phyloP scores from a whole-genome alignment of 1,140 invertebrate species.

The Danaus melanippus region DNA sequence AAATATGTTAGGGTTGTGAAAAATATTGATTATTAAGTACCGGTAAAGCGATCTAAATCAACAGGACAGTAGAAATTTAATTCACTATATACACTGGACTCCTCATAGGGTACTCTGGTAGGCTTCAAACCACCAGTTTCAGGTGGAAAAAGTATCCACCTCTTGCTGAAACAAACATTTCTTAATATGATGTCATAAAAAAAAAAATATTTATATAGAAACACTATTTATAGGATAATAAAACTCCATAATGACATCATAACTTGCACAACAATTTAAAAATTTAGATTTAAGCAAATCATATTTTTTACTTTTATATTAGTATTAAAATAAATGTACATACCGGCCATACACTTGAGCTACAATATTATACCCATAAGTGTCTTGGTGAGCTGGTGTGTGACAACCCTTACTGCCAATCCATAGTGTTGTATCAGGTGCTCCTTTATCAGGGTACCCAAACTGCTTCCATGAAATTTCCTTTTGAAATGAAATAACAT shows the following conservation, averaged over 20 bases:
- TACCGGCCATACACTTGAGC: constrained; percentile 90
- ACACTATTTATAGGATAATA: no score
- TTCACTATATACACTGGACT: constrained; percentile 94
- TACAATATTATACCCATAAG: constrained; percentile 94
- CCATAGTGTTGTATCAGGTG: constrained; percentile 88
- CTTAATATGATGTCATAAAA: background rate
- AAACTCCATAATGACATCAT: no score
- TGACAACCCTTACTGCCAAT: constrained; percentile 90
- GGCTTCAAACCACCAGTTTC: constrained; percentile 80
- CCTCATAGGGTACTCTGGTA: constrained; percentile 95
- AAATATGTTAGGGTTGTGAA: background rate
- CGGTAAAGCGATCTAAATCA: constrained; percentile 53
- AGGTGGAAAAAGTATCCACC: constrained; percentile 94
- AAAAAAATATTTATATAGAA: constrained; percentile 17
- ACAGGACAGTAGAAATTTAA: constrained; percentile 83
- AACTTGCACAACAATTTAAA: no score
- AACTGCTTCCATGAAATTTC: constrained; percentile 81
- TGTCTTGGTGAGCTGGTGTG: constrained; percentile 95
- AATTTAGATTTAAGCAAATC: background rate
- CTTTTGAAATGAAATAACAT: constrained; percentile 45
- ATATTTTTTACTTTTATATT: constrained; percentile 6
- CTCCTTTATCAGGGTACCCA: constrained; percentile 80
- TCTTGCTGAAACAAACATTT: constrained; percentile 78
- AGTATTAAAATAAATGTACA: constrained; percentile 20
- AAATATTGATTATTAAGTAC: constrained; percentile 28